Evolutionary conservation across 2,113 vertebrate genomes (phyloP).

Genomic region (Oryzias curvinotus): DNA sequence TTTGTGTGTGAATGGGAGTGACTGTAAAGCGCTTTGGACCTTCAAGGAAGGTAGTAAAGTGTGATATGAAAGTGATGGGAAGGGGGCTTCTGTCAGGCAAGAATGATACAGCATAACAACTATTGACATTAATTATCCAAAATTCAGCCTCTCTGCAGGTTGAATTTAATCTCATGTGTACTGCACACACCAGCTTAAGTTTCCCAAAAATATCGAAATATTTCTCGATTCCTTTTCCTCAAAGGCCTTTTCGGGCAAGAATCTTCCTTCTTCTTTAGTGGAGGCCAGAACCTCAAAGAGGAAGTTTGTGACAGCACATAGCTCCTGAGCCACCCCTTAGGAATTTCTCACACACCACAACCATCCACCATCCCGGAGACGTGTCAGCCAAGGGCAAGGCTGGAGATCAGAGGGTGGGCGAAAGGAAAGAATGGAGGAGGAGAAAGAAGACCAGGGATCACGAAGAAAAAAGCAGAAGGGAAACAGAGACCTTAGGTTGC

Average conservation of each 20-base stretch:
- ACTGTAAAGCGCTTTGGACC: no score
- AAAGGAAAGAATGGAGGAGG: slow-evolving; percentile 16
- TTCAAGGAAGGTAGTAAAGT: no score
- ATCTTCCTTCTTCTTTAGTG: slow-evolving; percentile 4
- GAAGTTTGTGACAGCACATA: slow-evolving; percentile 67
- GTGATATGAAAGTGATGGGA: no score
- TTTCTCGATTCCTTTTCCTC: neutral
- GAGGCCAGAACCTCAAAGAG: slow-evolving; percentile 46
- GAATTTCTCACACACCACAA: slow-evolving; percentile 54
- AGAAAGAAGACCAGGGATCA: slow-evolving; percentile 19
- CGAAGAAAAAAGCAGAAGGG: slow-evolving; percentile 1
- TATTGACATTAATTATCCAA: slow-evolving; percentile 6
- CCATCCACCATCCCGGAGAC: slow-evolving; percentile 33
- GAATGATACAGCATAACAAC: slow-evolving; percentile 2
- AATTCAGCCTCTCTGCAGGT: neutral
- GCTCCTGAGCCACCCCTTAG: slow-evolving; percentile 59
- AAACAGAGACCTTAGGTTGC: slow-evolving; percentile 27
- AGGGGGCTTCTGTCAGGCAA: no score
- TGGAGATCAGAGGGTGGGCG: slow-evolving; percentile 24
- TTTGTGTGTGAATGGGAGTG: no score
- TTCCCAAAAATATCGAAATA: slow-evolving; percentile 2
- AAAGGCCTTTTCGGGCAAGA: slow-evolving; percentile 9
- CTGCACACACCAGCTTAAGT: neutral
- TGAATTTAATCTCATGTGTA: slow-evolving; percentile 1
- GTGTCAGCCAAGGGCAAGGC: slow-evolving; percentile 55